phyloP scores from a whole-genome alignment of 1,140 invertebrate species.

The Neomicropteryx cornuta region DNA sequence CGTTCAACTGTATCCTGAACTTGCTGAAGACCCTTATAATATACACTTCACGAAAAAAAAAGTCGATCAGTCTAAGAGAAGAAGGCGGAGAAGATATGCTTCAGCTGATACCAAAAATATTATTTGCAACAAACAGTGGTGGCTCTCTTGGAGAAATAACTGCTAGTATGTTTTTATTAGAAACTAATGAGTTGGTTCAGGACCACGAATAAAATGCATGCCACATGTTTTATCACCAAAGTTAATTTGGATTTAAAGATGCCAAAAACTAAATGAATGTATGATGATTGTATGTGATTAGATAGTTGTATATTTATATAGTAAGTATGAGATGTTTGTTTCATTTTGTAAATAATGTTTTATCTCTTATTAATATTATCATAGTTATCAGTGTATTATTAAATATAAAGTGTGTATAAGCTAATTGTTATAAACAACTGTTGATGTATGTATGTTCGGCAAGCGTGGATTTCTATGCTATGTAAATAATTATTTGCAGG shows the following conservation, averaged over 20 bases:
- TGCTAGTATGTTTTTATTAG: too few species aligned
- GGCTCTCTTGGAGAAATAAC: conserved; percentile 28
- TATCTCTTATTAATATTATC: too few species aligned
- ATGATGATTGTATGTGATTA: conserved; percentile 25
- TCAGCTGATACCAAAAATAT: too few species aligned
- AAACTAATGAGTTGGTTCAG: too few species aligned
- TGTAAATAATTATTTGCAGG: conserved; percentile 42
- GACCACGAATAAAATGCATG: too few species aligned
- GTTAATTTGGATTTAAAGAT: conserved; percentile 36
- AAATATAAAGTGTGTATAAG: too few species aligned
- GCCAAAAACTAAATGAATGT: conserved; percentile 24
- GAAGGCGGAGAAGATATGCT: conserved; percentile 45
- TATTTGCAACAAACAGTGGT: conserved; percentile 26
- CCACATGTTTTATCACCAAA: conserved; percentile 32
- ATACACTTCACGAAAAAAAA: conserved; percentile 79
- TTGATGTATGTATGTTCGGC: conserved; percentile 42
- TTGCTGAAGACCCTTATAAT: conserved; percentile 93
- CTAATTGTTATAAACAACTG: conserved; percentile 42
- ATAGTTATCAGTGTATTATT: too few species aligned
- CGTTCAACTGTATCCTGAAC: conserved; percentile 76
- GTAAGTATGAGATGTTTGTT: too few species aligned
- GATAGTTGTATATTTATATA: conserved; percentile 18
- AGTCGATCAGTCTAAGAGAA: conserved; percentile 47
- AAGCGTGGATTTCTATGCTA: conserved; percentile 39
- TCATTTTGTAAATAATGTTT: conserved; percentile 38